Conservation (phyloP, 2,113 vertebrate species). For the Nestor notabilis region DNA sequence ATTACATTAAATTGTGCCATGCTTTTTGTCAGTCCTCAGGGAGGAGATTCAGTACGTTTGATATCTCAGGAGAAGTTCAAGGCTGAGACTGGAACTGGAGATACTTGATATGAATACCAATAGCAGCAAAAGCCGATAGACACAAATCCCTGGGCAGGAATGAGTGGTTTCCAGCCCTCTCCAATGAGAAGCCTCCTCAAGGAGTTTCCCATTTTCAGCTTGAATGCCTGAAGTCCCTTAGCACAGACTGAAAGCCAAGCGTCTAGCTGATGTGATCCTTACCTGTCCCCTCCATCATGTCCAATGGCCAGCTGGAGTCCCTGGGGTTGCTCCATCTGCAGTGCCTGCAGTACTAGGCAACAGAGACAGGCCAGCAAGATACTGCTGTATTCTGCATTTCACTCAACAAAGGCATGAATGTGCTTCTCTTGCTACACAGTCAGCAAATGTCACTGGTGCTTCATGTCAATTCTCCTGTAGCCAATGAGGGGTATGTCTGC, state of each 20-base stretch:
- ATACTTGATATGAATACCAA: conserved; percentile 33
- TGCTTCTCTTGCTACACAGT: background rate
- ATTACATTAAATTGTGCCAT: background rate
- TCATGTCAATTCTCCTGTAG: background rate
- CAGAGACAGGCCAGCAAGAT: background rate
- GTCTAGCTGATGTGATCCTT: background rate
- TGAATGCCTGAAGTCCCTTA: background rate
- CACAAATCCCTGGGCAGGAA: background rate
- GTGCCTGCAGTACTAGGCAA: background rate
- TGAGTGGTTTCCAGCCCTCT: background rate
- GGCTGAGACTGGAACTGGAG: background rate
- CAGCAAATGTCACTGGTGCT: background rate
- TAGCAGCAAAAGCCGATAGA: background rate
- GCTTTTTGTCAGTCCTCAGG: background rate
- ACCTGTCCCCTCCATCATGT: background rate
- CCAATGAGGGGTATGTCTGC: background rate
- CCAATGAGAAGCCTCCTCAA: background rate
- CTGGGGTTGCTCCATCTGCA: background rate
- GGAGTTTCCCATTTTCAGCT: background rate
- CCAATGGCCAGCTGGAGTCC: background rate
- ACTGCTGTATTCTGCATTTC: background rate
- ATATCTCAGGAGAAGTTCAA: conserved; percentile 20
- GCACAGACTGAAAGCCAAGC: background rate
- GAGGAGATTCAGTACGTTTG: background rate
- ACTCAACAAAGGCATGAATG: background rate